Evolutionary conservation across 2,113 vertebrate species (phyloP).

Genomic region (Nothoprocta pentlandii): DNA sequence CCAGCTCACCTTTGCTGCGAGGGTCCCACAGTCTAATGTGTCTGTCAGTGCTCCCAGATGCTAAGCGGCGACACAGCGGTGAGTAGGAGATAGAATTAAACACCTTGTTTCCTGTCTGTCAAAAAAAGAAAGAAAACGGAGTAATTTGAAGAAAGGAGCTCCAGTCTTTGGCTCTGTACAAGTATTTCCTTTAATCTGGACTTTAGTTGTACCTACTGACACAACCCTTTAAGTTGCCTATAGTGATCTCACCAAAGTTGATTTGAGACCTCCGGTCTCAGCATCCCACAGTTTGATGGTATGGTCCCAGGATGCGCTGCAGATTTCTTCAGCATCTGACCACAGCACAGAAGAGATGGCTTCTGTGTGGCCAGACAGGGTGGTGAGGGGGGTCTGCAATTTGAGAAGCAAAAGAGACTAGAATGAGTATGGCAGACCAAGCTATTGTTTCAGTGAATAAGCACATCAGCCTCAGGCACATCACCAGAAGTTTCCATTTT

Average conservation of each 20-base stretch:
- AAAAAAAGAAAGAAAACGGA: constrained; percentile 22
- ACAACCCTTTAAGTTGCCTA: not conserved
- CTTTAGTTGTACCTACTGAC: not conserved
- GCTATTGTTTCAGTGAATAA: not conserved
- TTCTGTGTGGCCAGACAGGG: constrained; percentile 94
- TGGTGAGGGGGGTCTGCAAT: constrained; percentile 91
- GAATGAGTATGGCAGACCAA: not conserved
- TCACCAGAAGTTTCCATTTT: not conserved
- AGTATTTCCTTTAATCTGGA: not conserved
- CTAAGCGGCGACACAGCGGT: constrained; percentile 89
- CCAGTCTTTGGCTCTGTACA: not conserved
- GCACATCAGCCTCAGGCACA: rapidly evolving
- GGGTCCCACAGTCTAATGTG: constrained; percentile 96
- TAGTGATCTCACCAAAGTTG: constrained; percentile 85
- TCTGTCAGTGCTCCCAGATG: constrained; percentile 93
- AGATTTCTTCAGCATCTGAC: constrained; percentile 91
- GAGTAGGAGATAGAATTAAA: constrained; percentile 96
- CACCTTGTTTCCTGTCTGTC: constrained; percentile 94
- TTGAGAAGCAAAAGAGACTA: not conserved
- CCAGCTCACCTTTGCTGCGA: constrained; percentile 88
- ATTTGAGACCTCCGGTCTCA: constrained; percentile 88
- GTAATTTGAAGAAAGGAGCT: not conserved
- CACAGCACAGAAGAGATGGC: constrained; percentile 93
- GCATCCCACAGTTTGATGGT: constrained; percentile 94
- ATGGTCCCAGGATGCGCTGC: constrained; percentile 97